These are phyloP conservation scores for Catharus ustulatus DNA, from an alignment of 2,797 vertebrate genomes.

Conservation along the genomic window DNA sequence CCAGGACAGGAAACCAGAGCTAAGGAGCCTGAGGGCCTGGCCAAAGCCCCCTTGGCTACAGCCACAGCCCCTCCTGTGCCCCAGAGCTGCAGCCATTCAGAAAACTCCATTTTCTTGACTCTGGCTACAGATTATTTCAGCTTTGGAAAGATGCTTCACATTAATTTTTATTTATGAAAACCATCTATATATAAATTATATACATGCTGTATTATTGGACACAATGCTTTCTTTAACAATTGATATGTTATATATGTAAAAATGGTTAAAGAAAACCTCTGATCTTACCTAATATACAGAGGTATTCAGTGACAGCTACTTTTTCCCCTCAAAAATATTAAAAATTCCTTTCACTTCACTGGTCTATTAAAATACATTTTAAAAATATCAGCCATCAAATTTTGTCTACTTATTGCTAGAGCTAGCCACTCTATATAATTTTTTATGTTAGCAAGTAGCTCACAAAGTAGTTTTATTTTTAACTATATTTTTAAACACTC, in stretches of 20 bases:
- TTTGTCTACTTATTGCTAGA: neutral
- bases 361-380: neutral
- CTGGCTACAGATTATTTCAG: neutral
- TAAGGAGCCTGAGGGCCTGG: neutral
- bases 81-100: neutral
- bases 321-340: neutral
- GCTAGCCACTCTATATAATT: neutral
- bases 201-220: neutral
- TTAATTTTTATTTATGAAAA: neutral
- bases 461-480: neutral
- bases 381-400: neutral
- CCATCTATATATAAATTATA: neutral
- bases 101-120: neutral
- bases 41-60: neutral
- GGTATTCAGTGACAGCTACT: neutral
- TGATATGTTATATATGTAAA: neutral
- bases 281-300: neutral
- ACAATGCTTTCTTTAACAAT: neutral
- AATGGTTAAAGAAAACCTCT: neutral
- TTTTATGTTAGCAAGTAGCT: neutral
- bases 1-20: neutral
- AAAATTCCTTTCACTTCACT: neutral
- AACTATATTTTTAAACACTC: neutral
- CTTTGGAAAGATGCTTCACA: neutral
- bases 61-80: neutral